A percentile compares a stretch with the other conserved stretches of the same genome.
Evolutionary conservation across 2,888 invertebrate genomes (phyloP).

Genomic region (Lymantria monacha): DNA sequence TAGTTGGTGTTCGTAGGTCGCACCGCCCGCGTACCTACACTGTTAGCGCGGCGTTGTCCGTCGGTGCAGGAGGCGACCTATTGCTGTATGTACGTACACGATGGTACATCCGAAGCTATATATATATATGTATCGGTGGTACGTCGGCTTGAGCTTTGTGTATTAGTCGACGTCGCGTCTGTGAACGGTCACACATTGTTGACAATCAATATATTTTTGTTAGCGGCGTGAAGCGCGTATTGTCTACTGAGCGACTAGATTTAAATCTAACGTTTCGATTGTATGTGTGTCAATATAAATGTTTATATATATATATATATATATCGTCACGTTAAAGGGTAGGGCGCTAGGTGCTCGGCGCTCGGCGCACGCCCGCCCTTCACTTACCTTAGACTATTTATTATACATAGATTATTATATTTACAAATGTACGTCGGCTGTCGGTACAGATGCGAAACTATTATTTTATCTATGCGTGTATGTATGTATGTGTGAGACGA

Average conservation of each 20-base stretch:
- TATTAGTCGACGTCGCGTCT: conserved; percentile 9
- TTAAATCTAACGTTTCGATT: conserved; percentile 20
- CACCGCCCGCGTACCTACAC: conserved; percentile 12
- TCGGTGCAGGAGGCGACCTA: no score
- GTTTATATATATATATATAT: conserved; percentile 38
- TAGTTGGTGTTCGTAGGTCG: not conserved
- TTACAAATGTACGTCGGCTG: not conserved
- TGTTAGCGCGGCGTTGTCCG: no score
- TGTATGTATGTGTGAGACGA: conserved; percentile 3
- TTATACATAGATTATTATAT: no score
- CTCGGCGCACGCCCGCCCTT: no score
- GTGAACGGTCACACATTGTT: no score
- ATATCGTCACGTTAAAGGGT: no score
- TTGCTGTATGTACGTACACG: conserved; percentile 15
- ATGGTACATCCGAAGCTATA: conserved; percentile 38
- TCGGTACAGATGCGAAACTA: conserved; percentile 8
- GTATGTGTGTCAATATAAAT: conserved; percentile 34
- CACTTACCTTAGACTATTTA: no score
- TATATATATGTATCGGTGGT: conserved; percentile 29
- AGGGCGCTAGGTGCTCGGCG: conserved; percentile 10
- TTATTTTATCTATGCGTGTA: no score
- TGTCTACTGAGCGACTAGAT: conserved; percentile 10
- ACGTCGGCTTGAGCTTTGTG: conserved; percentile 39
- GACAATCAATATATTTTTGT: conserved; percentile 45
- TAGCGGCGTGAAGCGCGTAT: conserved; percentile 22